A percentile compares a stretch with the other conserved stretches of the same genome.
These are phyloP conservation scores for Mactra quadrangularis DNA, from an alignment of 1,140 invertebrate genomes.

Conservation along the genomic window DNA sequence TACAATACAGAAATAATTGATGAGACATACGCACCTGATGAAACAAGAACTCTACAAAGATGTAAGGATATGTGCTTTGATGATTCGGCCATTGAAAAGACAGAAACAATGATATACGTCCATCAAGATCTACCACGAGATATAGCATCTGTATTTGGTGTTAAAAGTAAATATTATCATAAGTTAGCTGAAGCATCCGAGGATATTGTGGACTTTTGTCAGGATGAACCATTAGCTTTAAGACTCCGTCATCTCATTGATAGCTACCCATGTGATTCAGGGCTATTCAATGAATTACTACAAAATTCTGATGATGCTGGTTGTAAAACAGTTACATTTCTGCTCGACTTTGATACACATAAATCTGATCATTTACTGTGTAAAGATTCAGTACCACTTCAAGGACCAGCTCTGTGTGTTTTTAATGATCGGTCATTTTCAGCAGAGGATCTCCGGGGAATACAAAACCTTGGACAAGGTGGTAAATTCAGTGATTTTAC, in stretches of 20 bases:
- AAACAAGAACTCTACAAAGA: background rate
- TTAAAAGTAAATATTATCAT: constrained; percentile 1
- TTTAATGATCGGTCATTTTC: constrained; percentile 36
- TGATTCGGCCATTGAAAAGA: constrained; percentile 23
- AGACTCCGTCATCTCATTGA: constrained; percentile 10
- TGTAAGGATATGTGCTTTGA: constrained; percentile 13
- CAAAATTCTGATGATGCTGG: constrained; percentile 53
- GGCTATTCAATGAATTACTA: constrained; percentile 51
- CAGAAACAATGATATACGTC: constrained; percentile 22
- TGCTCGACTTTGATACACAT: background rate
- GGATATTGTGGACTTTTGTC: constrained; percentile 46
- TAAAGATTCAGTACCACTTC: background rate
- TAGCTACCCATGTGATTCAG: background rate
- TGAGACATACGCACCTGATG: constrained; percentile 11
- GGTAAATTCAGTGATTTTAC: constrained; percentile 36
- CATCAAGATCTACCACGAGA: constrained; percentile 11
- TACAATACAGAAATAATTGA: background rate
- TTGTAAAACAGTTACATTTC: constrained; percentile 18
- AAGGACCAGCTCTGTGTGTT: constrained; percentile 48
- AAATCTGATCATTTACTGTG: background rate
- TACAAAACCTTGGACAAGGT: constrained; percentile 19
- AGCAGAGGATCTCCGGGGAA: constrained; percentile 28
- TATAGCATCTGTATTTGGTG: background rate
- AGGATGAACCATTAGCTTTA: constrained; percentile 22
- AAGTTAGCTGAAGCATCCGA: background rate